Evolutionary conservation across 2,797 vertebrate species (phyloP).

Genomic region (Pagetopsis macropterus): DNA sequence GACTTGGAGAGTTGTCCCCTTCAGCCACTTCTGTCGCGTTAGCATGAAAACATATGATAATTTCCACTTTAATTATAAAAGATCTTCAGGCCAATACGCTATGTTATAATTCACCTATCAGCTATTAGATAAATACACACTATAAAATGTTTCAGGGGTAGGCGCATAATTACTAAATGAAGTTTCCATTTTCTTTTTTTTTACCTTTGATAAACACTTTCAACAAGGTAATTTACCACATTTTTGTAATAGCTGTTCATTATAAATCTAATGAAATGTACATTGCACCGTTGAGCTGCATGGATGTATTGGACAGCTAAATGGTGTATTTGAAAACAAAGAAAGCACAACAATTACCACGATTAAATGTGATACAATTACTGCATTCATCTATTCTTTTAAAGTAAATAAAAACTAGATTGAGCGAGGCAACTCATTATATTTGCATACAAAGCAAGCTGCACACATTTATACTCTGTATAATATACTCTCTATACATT

Average conservation of each 20-base stretch:
- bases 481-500: not conserved
- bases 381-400: slow-evolving; percentile 24
- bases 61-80: slow-evolving; percentile 82
- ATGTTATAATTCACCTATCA: slow-evolving; percentile 71
- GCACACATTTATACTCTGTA: not conserved
- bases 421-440: slow-evolving; percentile 1
- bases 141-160: slow-evolving; percentile 53
- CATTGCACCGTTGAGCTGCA: slow-evolving; percentile 3
- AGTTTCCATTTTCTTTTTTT: slow-evolving; percentile 36
- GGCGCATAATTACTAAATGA: slow-evolving; percentile 51
- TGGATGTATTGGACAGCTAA: not conserved
- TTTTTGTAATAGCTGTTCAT: not conserved
- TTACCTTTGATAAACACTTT: slow-evolving; percentile 19
- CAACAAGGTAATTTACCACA: not conserved
- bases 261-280: slow-evolving; percentile 8
- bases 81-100: slow-evolving; percentile 73
- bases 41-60: slow-evolving; percentile 76
- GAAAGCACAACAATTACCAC: slow-evolving; percentile 17
- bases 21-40: slow-evolving; percentile 78
- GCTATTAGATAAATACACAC: slow-evolving; percentile 61
- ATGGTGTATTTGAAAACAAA: slow-evolving; percentile 9
- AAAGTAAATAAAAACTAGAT: slow-evolving; percentile 33
- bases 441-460: not conserved
- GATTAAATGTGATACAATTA: slow-evolving; percentile 32
- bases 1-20: slow-evolving; percentile 73